Percentiles rank a stretch among this genome's conserved stretches.
Evolutionary conservation across 1,140 invertebrate species (phyloP).

Genomic region (Drosophila nasuta): DNA sequence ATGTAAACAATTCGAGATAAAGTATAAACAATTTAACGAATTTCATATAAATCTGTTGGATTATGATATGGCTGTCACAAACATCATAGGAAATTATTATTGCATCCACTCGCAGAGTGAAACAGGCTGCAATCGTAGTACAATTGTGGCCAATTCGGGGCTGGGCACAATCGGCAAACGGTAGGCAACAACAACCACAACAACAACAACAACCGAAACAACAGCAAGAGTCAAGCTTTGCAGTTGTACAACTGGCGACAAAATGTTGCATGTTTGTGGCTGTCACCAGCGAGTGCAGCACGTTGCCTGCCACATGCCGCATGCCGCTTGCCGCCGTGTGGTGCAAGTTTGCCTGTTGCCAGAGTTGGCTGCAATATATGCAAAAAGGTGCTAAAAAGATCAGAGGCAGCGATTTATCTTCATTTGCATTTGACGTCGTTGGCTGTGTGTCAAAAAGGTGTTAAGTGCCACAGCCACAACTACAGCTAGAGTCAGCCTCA

Average conservation of each 20-base stretch:
- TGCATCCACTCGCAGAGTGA: conserved; percentile 17
- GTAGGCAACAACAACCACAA: conserved; percentile 4
- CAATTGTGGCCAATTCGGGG: conserved; percentile 31
- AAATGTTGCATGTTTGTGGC: conserved; percentile 81
- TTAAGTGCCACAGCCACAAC: conserved; percentile 70
- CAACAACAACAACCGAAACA: conserved; percentile 1
- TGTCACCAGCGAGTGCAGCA: conserved; percentile 59
- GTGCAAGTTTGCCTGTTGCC: conserved; percentile 20
- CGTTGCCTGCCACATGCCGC: conserved; percentile 9
- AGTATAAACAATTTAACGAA: background rate
- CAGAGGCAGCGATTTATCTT: conserved; percentile 84
- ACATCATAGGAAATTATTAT: conserved; percentile 45
- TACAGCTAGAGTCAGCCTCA: conserved; percentile 11
- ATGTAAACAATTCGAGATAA: background rate
- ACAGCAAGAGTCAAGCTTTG: conserved; percentile 16
- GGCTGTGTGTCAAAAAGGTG: conserved; percentile 81
- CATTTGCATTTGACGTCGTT: conserved; percentile 83
- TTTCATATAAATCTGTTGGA: conserved; percentile 26
- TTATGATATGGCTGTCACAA: conserved; percentile 45
- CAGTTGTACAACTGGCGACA: conserved; percentile 77
- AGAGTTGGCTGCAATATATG: conserved; percentile 62
- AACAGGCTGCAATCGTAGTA: conserved; percentile 6
- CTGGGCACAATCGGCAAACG: conserved; percentile 32
- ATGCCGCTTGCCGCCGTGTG: background rate
- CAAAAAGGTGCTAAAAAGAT: conserved; percentile 84